phyloP scores from a whole-genome alignment of 2,888 invertebrate species.

The Lasioglossum malachurum region DNA sequence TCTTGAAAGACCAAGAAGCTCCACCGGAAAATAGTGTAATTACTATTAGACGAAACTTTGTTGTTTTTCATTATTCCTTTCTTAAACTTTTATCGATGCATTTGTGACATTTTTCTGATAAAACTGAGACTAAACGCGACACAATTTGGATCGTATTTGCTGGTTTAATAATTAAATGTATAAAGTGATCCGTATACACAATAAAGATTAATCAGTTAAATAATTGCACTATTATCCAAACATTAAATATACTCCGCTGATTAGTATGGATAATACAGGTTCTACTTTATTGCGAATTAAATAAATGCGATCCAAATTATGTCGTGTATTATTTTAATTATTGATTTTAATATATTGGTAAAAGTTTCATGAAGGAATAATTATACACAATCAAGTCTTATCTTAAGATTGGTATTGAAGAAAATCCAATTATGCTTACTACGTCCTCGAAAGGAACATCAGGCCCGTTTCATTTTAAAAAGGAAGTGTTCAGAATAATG shows the following conservation, averaged over 20 bases:
- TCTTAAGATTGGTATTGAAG: neutral
- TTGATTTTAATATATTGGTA: neutral
- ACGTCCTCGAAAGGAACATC: neutral
- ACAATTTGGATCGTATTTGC: too few species aligned
- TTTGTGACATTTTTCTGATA: too few species aligned
- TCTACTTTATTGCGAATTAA: neutral
- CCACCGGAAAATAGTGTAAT: neutral
- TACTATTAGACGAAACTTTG: neutral
- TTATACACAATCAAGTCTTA: too few species aligned
- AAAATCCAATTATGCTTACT: neutral
- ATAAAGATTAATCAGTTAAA: neutral
- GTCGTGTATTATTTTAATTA: neutral
- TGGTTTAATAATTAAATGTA: neutral
- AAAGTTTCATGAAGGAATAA: too few species aligned
- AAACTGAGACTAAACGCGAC: too few species aligned
- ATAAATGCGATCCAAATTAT: neutral
- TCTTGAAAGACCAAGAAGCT: neutral
- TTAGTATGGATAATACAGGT: neutral
- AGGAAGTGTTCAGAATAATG: slow-evolving; percentile 6
- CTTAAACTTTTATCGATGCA: too few species aligned
- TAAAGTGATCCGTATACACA: neutral
- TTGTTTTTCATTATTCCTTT: neutral
- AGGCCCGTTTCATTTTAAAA: neutral
- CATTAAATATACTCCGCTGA: neutral
- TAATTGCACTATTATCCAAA: neutral